phyloP scores from a whole-genome alignment of 2,888 invertebrate genomes.

The Phalangium opilio region DNA sequence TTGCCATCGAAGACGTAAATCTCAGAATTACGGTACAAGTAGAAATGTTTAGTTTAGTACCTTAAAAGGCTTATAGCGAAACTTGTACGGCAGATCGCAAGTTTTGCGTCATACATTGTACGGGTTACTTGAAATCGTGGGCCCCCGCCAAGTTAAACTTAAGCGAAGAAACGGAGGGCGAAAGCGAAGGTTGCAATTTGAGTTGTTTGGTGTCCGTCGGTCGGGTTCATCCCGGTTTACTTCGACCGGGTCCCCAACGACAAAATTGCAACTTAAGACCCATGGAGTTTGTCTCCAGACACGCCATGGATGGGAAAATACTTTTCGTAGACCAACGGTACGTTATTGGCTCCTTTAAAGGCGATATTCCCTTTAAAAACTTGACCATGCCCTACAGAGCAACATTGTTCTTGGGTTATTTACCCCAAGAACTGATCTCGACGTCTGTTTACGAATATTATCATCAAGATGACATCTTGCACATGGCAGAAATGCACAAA shows the following conservation, averaged over 20 bases:
- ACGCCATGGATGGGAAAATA: conserved; percentile 80
- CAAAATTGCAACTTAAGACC: conserved; percentile 24
- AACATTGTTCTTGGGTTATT: conserved; percentile 69
- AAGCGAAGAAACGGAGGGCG: conserved; percentile 47
- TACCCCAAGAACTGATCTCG: conserved; percentile 82
- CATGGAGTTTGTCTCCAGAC: conserved; percentile 54
- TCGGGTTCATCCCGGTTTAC: conserved; percentile 47
- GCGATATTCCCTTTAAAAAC: neutral
- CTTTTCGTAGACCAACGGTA: conserved; percentile 82
- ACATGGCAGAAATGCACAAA: conserved; percentile 69
- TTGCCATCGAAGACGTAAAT: conserved; percentile 37
- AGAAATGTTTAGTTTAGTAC: neutral
- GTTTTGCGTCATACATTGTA: conserved; percentile 78
- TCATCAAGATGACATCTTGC: conserved; percentile 59
- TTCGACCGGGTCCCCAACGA: conserved; percentile 19
- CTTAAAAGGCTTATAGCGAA: neutral
- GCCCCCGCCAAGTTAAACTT: conserved; percentile 57
- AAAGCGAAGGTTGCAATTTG: conserved; percentile 48
- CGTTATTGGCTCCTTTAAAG: neutral
- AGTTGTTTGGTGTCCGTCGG: conserved; percentile 82
- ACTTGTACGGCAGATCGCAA: conserved; percentile 47
- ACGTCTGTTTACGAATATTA: conserved; percentile 88
- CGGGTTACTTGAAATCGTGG: conserved; percentile 86
- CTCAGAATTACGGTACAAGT: conserved; percentile 38
- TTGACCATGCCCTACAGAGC: conserved; percentile 44